Evolutionary conservation across 2,888 invertebrate genomes (phyloP).

Genomic region (Tachystola acroxantha): DNA sequence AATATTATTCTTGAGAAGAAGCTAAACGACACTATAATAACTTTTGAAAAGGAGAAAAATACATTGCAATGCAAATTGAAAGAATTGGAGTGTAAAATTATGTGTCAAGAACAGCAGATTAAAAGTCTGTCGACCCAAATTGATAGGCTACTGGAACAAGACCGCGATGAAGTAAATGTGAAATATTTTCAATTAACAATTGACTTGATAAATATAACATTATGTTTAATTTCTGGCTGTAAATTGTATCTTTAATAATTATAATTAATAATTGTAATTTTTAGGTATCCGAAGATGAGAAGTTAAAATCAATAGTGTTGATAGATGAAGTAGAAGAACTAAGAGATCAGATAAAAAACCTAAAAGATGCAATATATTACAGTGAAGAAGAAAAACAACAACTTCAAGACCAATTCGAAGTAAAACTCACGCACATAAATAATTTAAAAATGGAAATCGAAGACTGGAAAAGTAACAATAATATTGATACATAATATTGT

Average conservation of each 20-base stretch:
- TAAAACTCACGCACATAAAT: slow-evolving; percentile 47
- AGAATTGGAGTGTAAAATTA: slow-evolving; percentile 72
- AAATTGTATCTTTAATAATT: neutral
- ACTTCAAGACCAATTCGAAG: slow-evolving; percentile 45
- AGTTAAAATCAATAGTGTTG: slow-evolving; percentile 33
- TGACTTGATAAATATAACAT: neutral
- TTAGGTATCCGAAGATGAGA: slow-evolving; percentile 15
- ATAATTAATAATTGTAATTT: neutral
- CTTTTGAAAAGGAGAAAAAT: slow-evolving; percentile 69
- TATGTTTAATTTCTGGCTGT: neutral
- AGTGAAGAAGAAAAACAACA: slow-evolving; percentile 58
- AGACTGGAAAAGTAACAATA: slow-evolving; percentile 55
- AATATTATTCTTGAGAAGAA: slow-evolving; percentile 52
- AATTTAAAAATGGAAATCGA: slow-evolving; percentile 52
- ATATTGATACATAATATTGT: neutral
- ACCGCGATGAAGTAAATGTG: slow-evolving; percentile 35
- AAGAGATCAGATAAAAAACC: slow-evolving; percentile 51
- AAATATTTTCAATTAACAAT: neutral
- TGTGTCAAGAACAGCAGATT: slow-evolving; percentile 78
- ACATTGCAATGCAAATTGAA: slow-evolving; percentile 63
- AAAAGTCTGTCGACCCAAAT: slow-evolving; percentile 72
- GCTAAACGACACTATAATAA: slow-evolving; percentile 42
- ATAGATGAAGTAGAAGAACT: slow-evolving; percentile 52
- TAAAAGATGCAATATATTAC: slow-evolving; percentile 44
- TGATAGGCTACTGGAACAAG: slow-evolving; percentile 61